These are phyloP conservation scores for Melanophora roralis DNA, from an alignment of 2,888 invertebrate species.

Conservation along the genomic window DNA sequence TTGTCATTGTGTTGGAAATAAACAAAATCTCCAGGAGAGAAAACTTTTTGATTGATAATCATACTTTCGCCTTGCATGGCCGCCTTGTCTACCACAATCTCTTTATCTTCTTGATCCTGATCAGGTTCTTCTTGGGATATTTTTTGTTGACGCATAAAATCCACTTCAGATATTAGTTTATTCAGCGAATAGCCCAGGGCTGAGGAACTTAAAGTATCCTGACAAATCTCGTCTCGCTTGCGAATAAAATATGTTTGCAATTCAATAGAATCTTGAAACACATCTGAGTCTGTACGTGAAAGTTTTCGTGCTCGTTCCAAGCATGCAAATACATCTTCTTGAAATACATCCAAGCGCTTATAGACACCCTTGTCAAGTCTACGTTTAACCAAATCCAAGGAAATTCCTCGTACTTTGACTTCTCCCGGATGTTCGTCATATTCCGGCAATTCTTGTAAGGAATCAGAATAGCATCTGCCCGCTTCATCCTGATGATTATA, in stretches of 20 bases:
- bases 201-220: slow-evolving; percentile 88
- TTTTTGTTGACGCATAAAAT: slow-evolving; percentile 86
- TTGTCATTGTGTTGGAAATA: slow-evolving; percentile 84
- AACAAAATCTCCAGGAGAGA: slow-evolving; percentile 92
- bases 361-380: slow-evolving; percentile 95
- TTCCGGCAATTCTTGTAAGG: slow-evolving; percentile 94
- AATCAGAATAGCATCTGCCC: slow-evolving; percentile 97
- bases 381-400: slow-evolving; percentile 94
- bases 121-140: slow-evolving; percentile 86
- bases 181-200: slow-evolving; percentile 89
- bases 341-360: slow-evolving; percentile 94
- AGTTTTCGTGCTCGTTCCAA: slow-evolving; percentile 92
- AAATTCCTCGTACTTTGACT: slow-evolving; percentile 86
- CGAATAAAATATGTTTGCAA: slow-evolving; percentile 93
- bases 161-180: slow-evolving; percentile 86
- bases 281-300: slow-evolving; percentile 94
- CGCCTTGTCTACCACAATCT: slow-evolving; percentile 74
- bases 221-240: slow-evolving; percentile 85
- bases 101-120: slow-evolving; percentile 82
- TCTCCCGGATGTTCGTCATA: slow-evolving; percentile 83
- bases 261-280: slow-evolving; percentile 96
- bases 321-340: slow-evolving; percentile 96
- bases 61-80: slow-evolving; percentile 80
- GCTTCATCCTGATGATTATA: slow-evolving; percentile 98
- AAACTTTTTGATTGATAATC: slow-evolving; percentile 87